Evolutionary conservation across 2,888 invertebrate genomes (phyloP), one percentile per base, ranked within the genome.

Genomic region (Dyspetes luteomarginatus): DNA sequence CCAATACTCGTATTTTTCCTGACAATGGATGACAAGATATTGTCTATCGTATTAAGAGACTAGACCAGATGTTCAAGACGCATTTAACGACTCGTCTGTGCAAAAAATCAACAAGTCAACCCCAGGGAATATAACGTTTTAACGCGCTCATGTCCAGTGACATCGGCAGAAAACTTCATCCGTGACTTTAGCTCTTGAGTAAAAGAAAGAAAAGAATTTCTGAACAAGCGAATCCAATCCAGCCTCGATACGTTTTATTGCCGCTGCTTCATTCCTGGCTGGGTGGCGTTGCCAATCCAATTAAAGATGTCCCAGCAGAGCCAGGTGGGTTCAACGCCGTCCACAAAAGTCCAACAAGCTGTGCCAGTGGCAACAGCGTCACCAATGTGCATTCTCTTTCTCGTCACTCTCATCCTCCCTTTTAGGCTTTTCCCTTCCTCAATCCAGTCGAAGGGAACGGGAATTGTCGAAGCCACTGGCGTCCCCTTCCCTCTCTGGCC

Each of bases 251-350:
- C 86, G 85, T 89, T 90, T 89, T 89, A 90, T 90, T 89, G 88
- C 86, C 83, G 83, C 71, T 83, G 86, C 84, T 76, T 85, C 86
- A 84, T 78, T 81, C 52, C 74, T 52, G 52, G 71, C 50, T 56
- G 48, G 60, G 69, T 75, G 67, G 75, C 89, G 88, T 89, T 87
- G 91, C 87, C 89, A 91, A 91, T 90, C 90, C 90, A 92, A 91
- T 91, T 92, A 92, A 91, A 91, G 91, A 91, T 87, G 89, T 90
- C 91, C 91, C 91, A 89, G 86, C 87, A 88, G 88, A 84, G 84
- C 73, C 84, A n/a, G 56, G 75, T 69, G 82, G 78, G 83, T 78
- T 73, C 62, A 68, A 48, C 69, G 62, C 73, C 64, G 71, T 71
- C 58, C 28, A 43, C 19, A 60, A 55, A 67, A 69, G 77, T 69